Evolutionary conservation across 2,888 invertebrate species (phyloP).

Genomic region (Sesia apiformis): DNA sequence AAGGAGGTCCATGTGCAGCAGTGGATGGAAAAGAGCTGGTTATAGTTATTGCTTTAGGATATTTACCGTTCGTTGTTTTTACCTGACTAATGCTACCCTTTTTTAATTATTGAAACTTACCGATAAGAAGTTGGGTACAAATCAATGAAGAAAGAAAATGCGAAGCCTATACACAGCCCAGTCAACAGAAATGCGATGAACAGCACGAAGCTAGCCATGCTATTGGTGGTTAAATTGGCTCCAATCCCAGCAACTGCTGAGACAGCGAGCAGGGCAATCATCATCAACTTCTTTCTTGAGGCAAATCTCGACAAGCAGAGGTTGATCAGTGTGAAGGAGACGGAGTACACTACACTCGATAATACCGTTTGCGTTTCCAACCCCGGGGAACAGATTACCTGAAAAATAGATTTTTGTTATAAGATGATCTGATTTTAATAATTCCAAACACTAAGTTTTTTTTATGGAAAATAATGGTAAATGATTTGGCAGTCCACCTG

Average conservation of each 20-base stretch:
- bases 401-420: neutral
- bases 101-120: conserved; percentile 14
- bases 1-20: too few relatives aligned
- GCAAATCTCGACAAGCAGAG: conserved; percentile 23
- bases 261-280: conserved; percentile 18
- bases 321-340: conserved; percentile 20
- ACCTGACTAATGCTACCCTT: too few relatives aligned
- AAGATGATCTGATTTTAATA: too few relatives aligned
- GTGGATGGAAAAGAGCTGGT: too few relatives aligned
- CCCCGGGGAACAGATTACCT: conserved; percentile 4
- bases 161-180: conserved; percentile 25
- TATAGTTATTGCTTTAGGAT: too few relatives aligned
- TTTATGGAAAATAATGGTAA: too few relatives aligned
- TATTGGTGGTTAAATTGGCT: conserved; percentile 20
- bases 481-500: too few relatives aligned
- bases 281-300: conserved; percentile 21
- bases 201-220: conserved; percentile 22
- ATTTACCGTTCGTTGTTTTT: too few relatives aligned
- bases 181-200: conserved; percentile 25
- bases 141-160: conserved; percentile 36
- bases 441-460: too few relatives aligned
- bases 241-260: conserved; percentile 18
- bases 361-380: conserved; percentile 3
- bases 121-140: conserved; percentile 36
- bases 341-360: conserved; percentile 2